Evolutionary conservation across 2,797 vertebrate genomes (phyloP).

Genomic region (Eleutherodactylus coqui): DNA sequence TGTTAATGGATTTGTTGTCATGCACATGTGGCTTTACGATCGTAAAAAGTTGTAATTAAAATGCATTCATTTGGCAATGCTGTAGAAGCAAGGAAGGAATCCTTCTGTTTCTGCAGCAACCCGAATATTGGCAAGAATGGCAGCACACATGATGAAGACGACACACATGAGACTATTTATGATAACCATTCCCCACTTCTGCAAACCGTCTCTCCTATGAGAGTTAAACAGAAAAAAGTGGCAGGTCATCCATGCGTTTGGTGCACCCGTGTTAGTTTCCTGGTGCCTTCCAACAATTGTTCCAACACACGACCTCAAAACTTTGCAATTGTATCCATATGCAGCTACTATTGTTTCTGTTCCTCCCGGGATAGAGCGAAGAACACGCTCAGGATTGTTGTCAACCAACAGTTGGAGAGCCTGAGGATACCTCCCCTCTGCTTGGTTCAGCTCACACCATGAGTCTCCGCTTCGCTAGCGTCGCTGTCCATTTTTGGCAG

Average conservation of each 20-base stretch:
- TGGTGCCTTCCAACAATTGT: background rate
- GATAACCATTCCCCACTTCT: background rate
- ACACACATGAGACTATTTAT: background rate
- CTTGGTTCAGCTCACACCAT: constrained; percentile 8
- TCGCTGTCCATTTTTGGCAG: constrained; percentile 37
- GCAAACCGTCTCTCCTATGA: background rate
- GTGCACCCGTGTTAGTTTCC: background rate
- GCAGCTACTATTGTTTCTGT: background rate
- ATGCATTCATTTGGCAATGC: no score
- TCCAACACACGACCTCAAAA: background rate
- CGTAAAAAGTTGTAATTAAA: no score
- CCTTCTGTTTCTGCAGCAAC: background rate
- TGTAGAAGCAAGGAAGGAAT: no score
- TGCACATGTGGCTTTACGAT: no score
- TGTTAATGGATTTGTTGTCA: no score
- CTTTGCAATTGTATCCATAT: background rate
- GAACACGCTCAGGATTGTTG: background rate
- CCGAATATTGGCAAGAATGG: background rate
- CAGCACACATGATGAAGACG: background rate
- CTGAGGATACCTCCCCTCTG: background rate
- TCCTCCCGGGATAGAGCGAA: background rate
- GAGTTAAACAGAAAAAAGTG: background rate
- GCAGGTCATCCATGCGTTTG: background rate
- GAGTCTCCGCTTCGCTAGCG: background rate
- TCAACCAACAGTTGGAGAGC: background rate